Conservation (phyloP, 2,888 invertebrate species). For the Cephus rjabovi region DNA sequence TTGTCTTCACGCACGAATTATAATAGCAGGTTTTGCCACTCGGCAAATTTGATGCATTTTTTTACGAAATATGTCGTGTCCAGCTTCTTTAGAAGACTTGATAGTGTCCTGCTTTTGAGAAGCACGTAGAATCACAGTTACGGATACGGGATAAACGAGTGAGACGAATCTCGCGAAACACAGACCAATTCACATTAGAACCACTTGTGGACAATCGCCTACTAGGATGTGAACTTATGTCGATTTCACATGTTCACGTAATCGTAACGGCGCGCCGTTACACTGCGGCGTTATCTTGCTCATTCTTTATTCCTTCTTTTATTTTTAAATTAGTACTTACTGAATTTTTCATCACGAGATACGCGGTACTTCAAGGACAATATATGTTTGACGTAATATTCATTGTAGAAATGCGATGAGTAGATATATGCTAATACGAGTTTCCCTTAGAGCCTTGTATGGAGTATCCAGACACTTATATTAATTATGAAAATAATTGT, state of each 20-base stretch:
- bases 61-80: background rate
- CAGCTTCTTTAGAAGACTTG: background rate
- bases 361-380: background rate
- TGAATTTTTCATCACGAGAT: background rate
- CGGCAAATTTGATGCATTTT: background rate
- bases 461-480: background rate
- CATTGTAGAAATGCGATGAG: background rate
- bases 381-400: background rate
- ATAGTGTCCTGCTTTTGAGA: background rate
- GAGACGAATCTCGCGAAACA: constrained; percentile 32
- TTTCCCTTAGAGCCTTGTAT: background rate
- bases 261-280: background rate
- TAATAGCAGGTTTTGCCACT: constrained; percentile 2
- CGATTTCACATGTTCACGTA: background rate
- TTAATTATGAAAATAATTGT: background rate
- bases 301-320: background rate
- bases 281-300: background rate
- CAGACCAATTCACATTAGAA: constrained; percentile 50
- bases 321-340: background rate
- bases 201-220: constrained; percentile 14
- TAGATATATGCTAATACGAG: background rate
- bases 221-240: background rate
- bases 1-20: background rate
- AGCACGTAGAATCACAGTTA: constrained; percentile 14
- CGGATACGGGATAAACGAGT: constrained; percentile 36